A percentile compares a stretch with the other conserved stretches of the same genome.
Conservation (phyloP, 2,888 invertebrate species). For the Agrochola lota region DNA sequence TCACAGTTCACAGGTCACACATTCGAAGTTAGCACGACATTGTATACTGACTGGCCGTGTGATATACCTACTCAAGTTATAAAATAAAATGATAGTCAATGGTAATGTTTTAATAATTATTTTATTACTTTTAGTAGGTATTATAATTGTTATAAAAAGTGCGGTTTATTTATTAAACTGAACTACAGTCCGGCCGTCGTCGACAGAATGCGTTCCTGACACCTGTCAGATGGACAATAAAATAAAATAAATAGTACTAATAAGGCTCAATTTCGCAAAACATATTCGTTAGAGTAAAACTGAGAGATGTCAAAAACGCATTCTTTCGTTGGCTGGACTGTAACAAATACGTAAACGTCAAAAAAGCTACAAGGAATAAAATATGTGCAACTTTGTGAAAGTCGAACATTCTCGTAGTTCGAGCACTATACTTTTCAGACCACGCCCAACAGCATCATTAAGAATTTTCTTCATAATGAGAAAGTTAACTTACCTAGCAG, state of each 20-base stretch:
- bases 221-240: no score
- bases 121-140: not conserved
- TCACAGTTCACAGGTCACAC: no score
- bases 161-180: no score
- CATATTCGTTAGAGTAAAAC: no score
- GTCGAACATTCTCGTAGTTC: not conserved
- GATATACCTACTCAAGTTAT: not conserved
- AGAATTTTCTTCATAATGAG: constrained; percentile 1
- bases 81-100: not conserved
- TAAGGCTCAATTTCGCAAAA: no score
- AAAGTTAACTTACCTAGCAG: constrained; percentile 4
- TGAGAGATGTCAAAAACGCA: no score
- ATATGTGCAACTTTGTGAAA: not conserved
- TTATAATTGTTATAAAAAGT: not conserved
- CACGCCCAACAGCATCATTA: not conserved
- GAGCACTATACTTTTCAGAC: not conserved
- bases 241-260: no score
- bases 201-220: no score
- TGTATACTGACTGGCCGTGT: not conserved
- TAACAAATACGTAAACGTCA: not conserved
- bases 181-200: not conserved
- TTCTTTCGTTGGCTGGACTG: no score
- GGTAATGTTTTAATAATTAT: not conserved
- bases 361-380: not conserved
- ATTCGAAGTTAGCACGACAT: not conserved